Conservation (phyloP, 1,140 invertebrate species). For the Dendrolimus kikuchii region DNA sequence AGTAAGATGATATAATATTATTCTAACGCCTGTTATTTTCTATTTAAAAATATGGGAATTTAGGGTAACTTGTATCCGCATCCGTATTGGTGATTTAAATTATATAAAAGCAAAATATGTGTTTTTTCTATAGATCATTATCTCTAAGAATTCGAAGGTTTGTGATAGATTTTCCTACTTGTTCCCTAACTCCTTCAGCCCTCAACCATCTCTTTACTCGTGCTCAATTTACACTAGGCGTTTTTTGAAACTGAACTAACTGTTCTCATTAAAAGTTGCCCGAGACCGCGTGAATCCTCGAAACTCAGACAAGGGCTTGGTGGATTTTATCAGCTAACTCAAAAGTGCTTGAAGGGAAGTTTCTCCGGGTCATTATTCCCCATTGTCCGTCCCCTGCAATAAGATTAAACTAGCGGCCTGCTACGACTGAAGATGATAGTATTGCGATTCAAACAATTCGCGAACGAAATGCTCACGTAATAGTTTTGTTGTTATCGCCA, state of each 20-base stretch:
- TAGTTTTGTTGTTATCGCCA: constrained; percentile 65
- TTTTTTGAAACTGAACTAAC: constrained; percentile 39
- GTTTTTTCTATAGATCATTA: no score
- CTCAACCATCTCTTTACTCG: constrained; percentile 14
- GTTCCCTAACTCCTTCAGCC: neutral
- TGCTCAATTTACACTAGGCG: constrained; percentile 27
- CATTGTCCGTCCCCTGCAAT: constrained; percentile 49
- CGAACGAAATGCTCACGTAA: constrained; percentile 50
- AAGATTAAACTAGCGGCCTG: constrained; percentile 52
- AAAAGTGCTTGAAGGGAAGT: constrained; percentile 47
- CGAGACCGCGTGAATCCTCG: constrained; percentile 33
- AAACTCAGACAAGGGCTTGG: constrained; percentile 28
- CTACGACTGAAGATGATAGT: constrained; percentile 43
- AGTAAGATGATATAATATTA: no score
- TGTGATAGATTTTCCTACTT: no score
- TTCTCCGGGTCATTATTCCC: constrained; percentile 47
- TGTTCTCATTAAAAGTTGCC: constrained; percentile 57
- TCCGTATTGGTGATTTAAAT: no score
- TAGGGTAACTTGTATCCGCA: no score
- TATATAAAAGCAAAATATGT: no score
- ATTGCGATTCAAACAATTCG: constrained; percentile 41
- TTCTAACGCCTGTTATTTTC: no score
- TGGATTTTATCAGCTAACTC: constrained; percentile 44
- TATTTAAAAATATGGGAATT: no score
- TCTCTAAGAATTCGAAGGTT: no score